These are phyloP conservation scores for Phaedon cochleariae DNA, from an alignment of 2,888 invertebrate species.

Conservation along the genomic window DNA sequence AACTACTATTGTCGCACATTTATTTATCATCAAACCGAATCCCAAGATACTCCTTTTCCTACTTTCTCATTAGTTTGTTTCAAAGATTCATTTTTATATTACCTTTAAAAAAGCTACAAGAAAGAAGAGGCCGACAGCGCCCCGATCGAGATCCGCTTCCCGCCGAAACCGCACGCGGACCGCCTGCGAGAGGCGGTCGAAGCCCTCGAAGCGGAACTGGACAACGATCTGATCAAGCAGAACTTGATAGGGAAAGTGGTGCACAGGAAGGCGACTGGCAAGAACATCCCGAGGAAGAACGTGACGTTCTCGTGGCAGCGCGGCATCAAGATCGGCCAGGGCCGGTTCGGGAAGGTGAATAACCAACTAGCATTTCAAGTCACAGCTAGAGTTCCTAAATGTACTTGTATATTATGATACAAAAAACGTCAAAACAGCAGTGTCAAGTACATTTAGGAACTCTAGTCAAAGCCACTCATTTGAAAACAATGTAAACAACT, in stretches of 20 bases:
- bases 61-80: no score
- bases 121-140: slow-evolving; percentile 28
- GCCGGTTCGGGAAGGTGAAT: slow-evolving; percentile 86
- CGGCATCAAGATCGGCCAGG: slow-evolving; percentile 91
- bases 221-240: slow-evolving; percentile 67
- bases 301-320: slow-evolving; percentile 95
- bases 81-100: no score
- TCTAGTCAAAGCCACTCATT: no score
- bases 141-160: slow-evolving; percentile 45
- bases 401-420: no score
- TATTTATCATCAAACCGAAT: no score
- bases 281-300: slow-evolving; percentile 76
- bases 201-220: slow-evolving; percentile 71
- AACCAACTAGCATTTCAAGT: no score
- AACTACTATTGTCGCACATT: background rate
- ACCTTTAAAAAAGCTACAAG: slow-evolving; percentile 23
- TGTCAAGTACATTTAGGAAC: no score
- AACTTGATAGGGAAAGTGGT: slow-evolving; percentile 69
- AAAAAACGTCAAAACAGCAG: no score
- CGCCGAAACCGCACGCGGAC: slow-evolving; percentile 53
- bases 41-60: no score
- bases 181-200: slow-evolving; percentile 65
- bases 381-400: no score
- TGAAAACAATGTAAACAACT: no score
- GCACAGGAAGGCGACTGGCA: slow-evolving; percentile 67